Evolutionary conservation across 2,113 vertebrate species (phyloP), one percentile per base, ranked within the genome.

Genomic region (Platysternon megacephalum): DNA sequence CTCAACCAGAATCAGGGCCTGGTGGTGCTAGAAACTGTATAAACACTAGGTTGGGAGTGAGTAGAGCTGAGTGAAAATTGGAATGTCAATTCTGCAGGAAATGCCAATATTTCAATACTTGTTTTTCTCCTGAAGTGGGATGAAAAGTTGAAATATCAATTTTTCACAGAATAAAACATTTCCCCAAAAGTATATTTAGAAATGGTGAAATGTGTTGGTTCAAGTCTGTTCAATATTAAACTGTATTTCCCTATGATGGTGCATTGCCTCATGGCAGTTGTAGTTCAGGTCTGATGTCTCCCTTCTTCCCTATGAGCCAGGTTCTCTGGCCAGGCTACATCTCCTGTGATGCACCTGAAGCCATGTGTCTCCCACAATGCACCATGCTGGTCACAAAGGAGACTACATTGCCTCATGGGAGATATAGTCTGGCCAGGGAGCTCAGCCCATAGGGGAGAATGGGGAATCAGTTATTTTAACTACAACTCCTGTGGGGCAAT

Each of bases 61-160:
- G 17, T 72, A 72, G 17, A 16, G 21, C n/a, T 11, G 35, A 68
- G 35, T 9, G 35, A 88, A 96, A 93, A 56, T 49, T n/a, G 11
- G 26, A 93, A 81, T 90, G 88, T 8, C 44, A 91, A 19, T 65
- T 65, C 82, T 93, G 42, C 29, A 92, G 65, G 79, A 90, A 88
- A 68, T 94, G 26, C 85, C 91, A 65, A 65, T 88, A 5, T 61
- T 52, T 72, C 39, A 52, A 35, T 61, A 6, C 79, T 89, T 89
- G 3, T 89, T 93, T 72, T 96, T 83, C 8, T 96, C 85, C 22
- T 44, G 91, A 84, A 51, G 19, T 81, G 53, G 81, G 42, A 32
- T 89, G 87, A 90, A 91, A 88, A 51, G 11, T 32, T 88, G 53
- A 95, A 94, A 95, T 90, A 94, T 80, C 87, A 84, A 93, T 26